Base-by-base conservation (phyloP, 2,888 invertebrate species). In the Dasysyrphus tricinctus region DNA sequence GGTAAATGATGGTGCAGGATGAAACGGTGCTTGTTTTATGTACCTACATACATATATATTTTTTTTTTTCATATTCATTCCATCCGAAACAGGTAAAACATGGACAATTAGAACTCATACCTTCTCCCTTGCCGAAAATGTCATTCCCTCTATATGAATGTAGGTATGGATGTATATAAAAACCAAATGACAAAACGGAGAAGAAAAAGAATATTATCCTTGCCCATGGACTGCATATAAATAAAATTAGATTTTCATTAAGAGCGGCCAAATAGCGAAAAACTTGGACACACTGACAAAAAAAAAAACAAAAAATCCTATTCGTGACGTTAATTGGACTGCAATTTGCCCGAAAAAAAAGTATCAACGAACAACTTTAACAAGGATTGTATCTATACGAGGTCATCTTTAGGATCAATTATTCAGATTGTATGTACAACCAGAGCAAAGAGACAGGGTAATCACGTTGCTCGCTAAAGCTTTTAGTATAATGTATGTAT, bases 221-320 rank as follows among this genome's bases (percentile, higher is more conserved):
- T 75, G 78, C 65, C 65, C 82, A 70, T 74, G 74, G 82, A 82
- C 65, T 70, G 86, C 82, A 86, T 63, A 86, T 86, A 86, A 86
- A 86, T 82, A 86, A 86, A 86, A 86, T 86, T 86, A 86, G 86
- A 86, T 86, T 86, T 86, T 86, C 86, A 86, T 86, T 86, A 86
- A 86, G 82, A 78, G 59, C 82, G 63, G 56, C 47, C 74, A 78
- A 81, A 74, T 78, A 73, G 81, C 74, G 47, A 34, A 74, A 61
- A 70, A 67, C 67, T 54, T 67, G 72, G 72, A 29, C 29, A 32
- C 29, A 39, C 24, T n/a, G 24, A 24, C 24, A 24, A 3, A 32
- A 47, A 42, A 81, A 81, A 81, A 81, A 82, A 75, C 81, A 42
- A 81, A 81, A 81, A 81, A 82, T 78, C 81, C 70, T 63, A 37